Conservation (phyloP, 2,797 vertebrate species). For the Tragopan temminckii region DNA sequence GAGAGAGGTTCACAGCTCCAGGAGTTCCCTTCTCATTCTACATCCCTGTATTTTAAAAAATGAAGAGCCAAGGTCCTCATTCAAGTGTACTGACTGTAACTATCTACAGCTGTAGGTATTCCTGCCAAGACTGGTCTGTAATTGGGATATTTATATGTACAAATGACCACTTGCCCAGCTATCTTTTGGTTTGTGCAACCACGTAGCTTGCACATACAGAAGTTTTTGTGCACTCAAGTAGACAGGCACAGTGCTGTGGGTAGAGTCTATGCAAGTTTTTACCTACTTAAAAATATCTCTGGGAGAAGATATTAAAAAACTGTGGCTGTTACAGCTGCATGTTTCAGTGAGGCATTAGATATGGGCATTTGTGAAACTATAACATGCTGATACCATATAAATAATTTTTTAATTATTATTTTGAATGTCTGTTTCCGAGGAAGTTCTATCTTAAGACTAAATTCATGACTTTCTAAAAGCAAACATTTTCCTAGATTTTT, state of each 20-base stretch:
- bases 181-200: neutral
- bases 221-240: neutral
- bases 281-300: neutral
- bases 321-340: neutral
- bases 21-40: neutral
- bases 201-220: neutral
- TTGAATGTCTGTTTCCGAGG: neutral
- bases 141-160: slow-evolving; percentile 24
- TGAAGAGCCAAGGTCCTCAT: neutral
- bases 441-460: neutral
- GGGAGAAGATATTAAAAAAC: neutral
- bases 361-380: neutral
- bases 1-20: neutral
- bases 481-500: neutral
- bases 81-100: neutral
- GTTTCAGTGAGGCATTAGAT: neutral
- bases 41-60: neutral
- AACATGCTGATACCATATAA: neutral
- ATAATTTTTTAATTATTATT: neutral
- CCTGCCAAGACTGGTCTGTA: slow-evolving; percentile 3
- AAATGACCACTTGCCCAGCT: slow-evolving; percentile 7
- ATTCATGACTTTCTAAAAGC: neutral
- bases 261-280: neutral
- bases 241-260: neutral
- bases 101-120: neutral